These are phyloP conservation scores for Achlya flavicornis DNA, from an alignment of 2,888 invertebrate species.

Conservation along the genomic window DNA sequence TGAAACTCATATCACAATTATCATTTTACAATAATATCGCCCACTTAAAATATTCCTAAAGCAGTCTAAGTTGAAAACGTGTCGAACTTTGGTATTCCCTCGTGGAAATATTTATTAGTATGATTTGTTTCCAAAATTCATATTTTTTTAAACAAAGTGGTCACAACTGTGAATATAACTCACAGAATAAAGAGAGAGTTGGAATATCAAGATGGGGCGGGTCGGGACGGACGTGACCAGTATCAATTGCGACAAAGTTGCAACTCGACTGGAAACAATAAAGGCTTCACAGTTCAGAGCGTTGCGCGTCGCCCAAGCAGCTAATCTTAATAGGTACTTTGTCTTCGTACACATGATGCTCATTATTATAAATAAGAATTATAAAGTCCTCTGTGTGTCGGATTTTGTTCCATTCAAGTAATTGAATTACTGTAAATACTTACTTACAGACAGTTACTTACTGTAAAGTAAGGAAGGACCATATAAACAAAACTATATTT, in stretches of 20 bases:
- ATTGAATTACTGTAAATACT: too few relatives aligned
- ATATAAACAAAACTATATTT: too few relatives aligned
- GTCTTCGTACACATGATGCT: neutral
- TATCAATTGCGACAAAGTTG: constrained; percentile 53
- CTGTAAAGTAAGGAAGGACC: too few relatives aligned
- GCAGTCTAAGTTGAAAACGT: too few relatives aligned
- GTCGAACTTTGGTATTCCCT: too few relatives aligned
- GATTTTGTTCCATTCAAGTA: too few relatives aligned
- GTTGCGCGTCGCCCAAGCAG: constrained; percentile 21
- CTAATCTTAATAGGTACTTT: constrained; percentile 20
- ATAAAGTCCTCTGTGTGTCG: neutral
- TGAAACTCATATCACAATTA: too few relatives aligned
- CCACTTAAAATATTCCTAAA: too few relatives aligned
- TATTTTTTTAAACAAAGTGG: neutral
- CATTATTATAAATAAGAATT: neutral
- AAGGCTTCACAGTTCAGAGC: constrained; percentile 25
- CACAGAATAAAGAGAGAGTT: neutral
- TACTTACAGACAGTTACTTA: too few relatives aligned
- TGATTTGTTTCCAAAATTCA: neutral
- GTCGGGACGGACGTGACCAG: constrained; percentile 4
- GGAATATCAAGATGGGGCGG: constrained; percentile 16
- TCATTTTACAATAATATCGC: too few relatives aligned
- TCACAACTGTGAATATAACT: neutral
- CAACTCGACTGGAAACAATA: constrained; percentile 36
- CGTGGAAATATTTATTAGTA: neutral